Evolutionary conservation across 2,113 vertebrate genomes (phyloP).

Genomic region (zebrafish (Danio rerio)): GRCz12tu NC_133184.1:35084501-35085000

Average conservation of each 20-base stretch:
- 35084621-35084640: too few species aligned
- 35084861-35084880: slow-evolving; percentile 84
- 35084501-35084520: too few species aligned
- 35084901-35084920: slow-evolving; percentile 94
- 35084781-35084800: not conserved
- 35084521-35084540: too few species aligned
- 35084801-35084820: not conserved
- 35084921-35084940: slow-evolving; percentile 95
- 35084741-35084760: not conserved
- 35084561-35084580: too few species aligned
- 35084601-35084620: too few species aligned
- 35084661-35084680: too few species aligned
- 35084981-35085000: not conserved
- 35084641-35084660: too few species aligned
- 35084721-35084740: not conserved
- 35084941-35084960: slow-evolving; percentile 99
- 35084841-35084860: not conserved
- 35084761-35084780: not conserved
- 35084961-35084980: slow-evolving; percentile 36
- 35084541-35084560: too few species aligned
- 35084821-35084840: not conserved
- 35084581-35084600: too few species aligned
- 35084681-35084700: too few species aligned
- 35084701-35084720: slow-evolving; percentile 1
- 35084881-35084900: slow-evolving; percentile 99